Conservation (phyloP, 2,888 invertebrate genomes). For the Thyatira batis region DNA sequence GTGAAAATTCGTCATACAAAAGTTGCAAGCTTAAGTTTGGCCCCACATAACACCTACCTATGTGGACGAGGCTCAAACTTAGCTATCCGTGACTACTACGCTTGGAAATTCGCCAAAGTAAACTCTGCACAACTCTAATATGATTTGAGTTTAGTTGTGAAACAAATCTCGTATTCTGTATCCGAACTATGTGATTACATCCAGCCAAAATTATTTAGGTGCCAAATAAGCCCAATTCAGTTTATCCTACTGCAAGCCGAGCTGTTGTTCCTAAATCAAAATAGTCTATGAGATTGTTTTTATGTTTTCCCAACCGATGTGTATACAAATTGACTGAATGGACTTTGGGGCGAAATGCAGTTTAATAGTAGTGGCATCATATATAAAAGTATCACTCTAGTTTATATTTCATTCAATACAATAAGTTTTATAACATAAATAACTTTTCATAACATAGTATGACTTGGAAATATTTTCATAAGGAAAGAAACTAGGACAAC, state of each 20-base stretch:
- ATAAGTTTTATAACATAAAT: too few relatives aligned
- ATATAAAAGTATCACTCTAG: too few relatives aligned
- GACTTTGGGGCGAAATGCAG: too few relatives aligned
- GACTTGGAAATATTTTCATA: neutral
- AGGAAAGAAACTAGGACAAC: neutral
- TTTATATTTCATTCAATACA: too few relatives aligned
- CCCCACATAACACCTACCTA: slow-evolving; percentile 28
- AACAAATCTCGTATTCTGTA: slow-evolving; percentile 57
- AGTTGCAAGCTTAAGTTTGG: neutral
- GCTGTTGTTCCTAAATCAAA: neutral
- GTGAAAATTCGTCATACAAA: too few relatives aligned
- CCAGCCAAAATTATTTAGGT: slow-evolving; percentile 4
- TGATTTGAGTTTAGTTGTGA: slow-evolving; percentile 67
- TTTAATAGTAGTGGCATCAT: too few relatives aligned
- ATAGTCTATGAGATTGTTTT: too few relatives aligned
- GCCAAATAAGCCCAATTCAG: slow-evolving; percentile 7
- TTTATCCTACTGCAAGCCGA: neutral
- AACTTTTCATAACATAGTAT: neutral
- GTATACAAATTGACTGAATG: too few relatives aligned
- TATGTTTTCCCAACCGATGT: too few relatives aligned
- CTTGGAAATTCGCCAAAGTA: slow-evolving; percentile 66
- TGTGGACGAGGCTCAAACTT: slow-evolving; percentile 35
- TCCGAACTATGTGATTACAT: slow-evolving; percentile 37
- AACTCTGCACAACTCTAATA: slow-evolving; percentile 66
- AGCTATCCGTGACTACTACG: slow-evolving; percentile 47